Conservation (phyloP, 1,140 invertebrate species). For the Coboldia fuscipes region DNA sequence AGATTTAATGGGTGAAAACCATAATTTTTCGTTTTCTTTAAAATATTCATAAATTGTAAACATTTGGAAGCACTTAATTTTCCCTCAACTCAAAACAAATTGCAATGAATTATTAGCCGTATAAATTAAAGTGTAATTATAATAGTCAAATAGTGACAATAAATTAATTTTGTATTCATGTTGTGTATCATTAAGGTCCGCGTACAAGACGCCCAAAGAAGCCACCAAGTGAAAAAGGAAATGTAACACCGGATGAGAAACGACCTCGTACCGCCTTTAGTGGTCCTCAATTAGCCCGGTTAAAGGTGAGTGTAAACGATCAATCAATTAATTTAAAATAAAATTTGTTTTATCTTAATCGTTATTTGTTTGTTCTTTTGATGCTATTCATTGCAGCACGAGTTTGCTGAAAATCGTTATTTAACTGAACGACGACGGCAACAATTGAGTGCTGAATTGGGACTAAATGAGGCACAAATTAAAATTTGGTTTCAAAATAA, state of each 20-base stretch:
- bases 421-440: conserved; percentile 74
- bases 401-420: conserved; percentile 82
- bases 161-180: no score
- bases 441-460: conserved; percentile 63
- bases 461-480: conserved; percentile 84
- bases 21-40: no score
- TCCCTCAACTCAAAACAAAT: no score
- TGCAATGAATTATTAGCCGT: no score
- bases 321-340: neutral
- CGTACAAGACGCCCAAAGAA: conserved; percentile 65
- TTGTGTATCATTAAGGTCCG: conserved; percentile 51
- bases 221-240: conserved; percentile 21
- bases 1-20: no score
- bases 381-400: conserved; percentile 23
- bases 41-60: no score
- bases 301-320: conserved; percentile 38
- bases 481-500: conserved; percentile 96
- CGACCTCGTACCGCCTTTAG: conserved; percentile 93
- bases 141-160: no score
- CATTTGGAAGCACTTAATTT: no score
- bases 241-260: conserved; percentile 65
- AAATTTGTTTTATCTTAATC: neutral
- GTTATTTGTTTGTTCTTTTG: neutral
- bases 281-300: conserved; percentile 71
- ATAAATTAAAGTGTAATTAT: no score